Evolutionary conservation across 2,113 vertebrate genomes (phyloP).

Genomic region (Erythrocercus mccallii): DNA sequence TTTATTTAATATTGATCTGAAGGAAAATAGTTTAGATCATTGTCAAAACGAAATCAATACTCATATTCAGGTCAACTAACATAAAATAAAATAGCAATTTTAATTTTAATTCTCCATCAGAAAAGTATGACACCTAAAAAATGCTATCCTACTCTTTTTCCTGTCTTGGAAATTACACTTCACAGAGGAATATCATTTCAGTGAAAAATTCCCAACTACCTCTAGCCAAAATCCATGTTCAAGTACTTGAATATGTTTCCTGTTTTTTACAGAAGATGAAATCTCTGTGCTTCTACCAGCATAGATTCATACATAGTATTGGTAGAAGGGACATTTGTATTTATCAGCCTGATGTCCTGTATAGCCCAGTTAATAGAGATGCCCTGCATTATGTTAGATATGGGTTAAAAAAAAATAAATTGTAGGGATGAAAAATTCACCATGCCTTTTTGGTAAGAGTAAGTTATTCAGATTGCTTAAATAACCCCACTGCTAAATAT

Average conservation of each 20-base stretch:
- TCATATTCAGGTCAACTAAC: slow-evolving; percentile 17
- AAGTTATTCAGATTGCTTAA: background rate
- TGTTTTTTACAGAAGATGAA: background rate
- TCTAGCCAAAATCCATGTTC: background rate
- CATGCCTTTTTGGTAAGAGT: background rate
- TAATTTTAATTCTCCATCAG: slow-evolving; percentile 10
- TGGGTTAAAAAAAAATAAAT: background rate
- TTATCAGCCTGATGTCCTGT: background rate
- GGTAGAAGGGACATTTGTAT: background rate
- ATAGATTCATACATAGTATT: background rate
- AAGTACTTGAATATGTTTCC: background rate
- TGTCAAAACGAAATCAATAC: slow-evolving; percentile 54
- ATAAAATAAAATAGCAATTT: slow-evolving; percentile 37
- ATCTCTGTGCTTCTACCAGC: background rate
- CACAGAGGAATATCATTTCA: background rate
- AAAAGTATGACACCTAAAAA: background rate
- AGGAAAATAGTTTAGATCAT: slow-evolving; percentile 35
- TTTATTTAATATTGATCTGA: slow-evolving; percentile 44
- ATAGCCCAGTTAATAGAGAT: background rate
- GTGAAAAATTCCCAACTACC: background rate
- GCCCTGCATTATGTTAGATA: background rate
- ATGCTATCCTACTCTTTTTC: background rate
- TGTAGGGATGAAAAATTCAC: background rate
- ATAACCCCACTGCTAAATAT: background rate
- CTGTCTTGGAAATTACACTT: slow-evolving; percentile 5